These are phyloP conservation scores for Tympanuchus pallidicinctus DNA, from an alignment of 2,113 vertebrate genomes.

Conservation along the genomic window DNA sequence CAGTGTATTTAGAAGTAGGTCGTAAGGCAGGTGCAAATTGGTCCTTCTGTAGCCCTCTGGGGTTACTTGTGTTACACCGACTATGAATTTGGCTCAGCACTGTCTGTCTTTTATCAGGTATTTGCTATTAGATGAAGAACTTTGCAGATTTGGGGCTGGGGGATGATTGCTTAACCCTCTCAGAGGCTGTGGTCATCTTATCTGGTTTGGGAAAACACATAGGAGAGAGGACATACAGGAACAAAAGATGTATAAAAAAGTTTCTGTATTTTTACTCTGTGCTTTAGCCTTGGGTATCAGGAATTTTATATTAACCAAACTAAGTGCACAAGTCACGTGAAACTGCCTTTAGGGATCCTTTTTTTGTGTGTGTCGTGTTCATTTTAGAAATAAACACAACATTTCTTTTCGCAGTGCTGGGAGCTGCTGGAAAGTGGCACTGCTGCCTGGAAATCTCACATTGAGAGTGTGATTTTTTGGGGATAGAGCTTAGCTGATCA, in stretches of 20 bases:
- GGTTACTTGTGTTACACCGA: conserved; percentile 21
- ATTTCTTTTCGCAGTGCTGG: background rate
- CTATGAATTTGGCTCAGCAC: background rate
- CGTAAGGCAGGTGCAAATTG: background rate
- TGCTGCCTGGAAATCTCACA: conserved; percentile 15
- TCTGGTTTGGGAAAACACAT: background rate
- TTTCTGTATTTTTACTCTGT: background rate
- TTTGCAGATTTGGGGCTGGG: background rate
- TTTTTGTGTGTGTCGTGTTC: background rate
- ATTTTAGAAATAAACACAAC: background rate
- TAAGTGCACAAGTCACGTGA: background rate
- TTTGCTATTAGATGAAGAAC: background rate
- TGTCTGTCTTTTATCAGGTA: background rate
- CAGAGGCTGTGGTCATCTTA: background rate
- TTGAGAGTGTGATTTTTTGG: background rate
- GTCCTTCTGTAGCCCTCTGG: background rate
- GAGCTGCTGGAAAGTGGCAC: background rate
- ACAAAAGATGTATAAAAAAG: background rate
- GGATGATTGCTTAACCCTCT: conserved; percentile 24
- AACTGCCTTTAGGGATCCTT: background rate
- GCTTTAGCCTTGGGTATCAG: background rate
- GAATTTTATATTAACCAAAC: background rate
- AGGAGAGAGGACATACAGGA: background rate
- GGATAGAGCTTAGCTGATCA: background rate
- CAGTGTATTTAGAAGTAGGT: background rate